Base-by-base conservation (phyloP, 1,140 invertebrate species). In the Panulirus ornatus region DNA sequence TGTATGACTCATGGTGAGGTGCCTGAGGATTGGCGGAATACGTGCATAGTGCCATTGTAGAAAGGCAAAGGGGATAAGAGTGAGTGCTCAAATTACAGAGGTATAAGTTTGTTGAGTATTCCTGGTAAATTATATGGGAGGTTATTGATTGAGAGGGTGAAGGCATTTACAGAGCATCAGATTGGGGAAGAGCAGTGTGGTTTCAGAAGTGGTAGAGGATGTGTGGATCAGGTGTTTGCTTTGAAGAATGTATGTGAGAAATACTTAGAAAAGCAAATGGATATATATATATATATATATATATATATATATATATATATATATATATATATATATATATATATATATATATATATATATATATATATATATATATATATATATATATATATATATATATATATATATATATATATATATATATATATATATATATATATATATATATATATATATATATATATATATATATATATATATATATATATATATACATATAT, bases 301-400 rank as follows among this genome's bases (percentile, higher is more conserved):
- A 47, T 70, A 47, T 70, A 82, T 47, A 82, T 70, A 82, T 38
- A 82, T 47, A 82, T 38, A 82, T 38, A 82, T 47, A 40, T 38
- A 82, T 38, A 47, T 47, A 47, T 38, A 40, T 38, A 82, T 40
- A 82, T 38, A 82, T 38, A 82, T 47, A 47, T 38, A 47, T 38
- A 82, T 47, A 82, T 38, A 82, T 38, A 82, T 47, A 82, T 30
- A 82, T 38, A 82, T 47, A 82, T 38, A 40, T 38, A 82, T 47
- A 82, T 38, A 40, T 38, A 82, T 36, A 82, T 38, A 82, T 38
- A 47, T 36, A 82, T 38, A 82, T 38, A 82, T 47, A 82, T 38
- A 82, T 38, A 82, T 47, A 82, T 47, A 63, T 47, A 70, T 83
- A 51, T 76, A 36, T 76, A 36, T 76, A 36, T 76, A 36, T 76